phyloP scores from a whole-genome alignment of 2,113 vertebrate genomes.

The Paramormyrops kingsleyae region DNA sequence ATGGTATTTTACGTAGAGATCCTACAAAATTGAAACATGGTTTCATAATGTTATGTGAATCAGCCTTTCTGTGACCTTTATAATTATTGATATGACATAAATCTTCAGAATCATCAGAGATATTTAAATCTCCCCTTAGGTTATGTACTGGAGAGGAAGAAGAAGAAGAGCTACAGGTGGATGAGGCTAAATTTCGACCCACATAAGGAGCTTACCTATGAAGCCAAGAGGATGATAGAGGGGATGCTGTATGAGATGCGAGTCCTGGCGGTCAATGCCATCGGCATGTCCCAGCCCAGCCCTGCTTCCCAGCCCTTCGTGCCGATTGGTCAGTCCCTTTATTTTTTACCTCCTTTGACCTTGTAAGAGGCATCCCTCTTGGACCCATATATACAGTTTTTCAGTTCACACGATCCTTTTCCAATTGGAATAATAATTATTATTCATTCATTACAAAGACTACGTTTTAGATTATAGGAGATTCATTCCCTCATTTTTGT shows the following conservation, averaged over 20 bases:
- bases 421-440: neutral
- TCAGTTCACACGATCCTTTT: neutral
- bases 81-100: neutral
- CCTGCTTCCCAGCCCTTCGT: conserved; percentile 84
- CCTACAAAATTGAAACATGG: neutral
- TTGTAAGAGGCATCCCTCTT: neutral
- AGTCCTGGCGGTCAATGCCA: conserved; percentile 84
- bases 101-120: neutral
- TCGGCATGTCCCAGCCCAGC: conserved; percentile 91
- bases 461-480: neutral
- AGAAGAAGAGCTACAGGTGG: conserved; percentile 92
- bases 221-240: conserved; percentile 91
- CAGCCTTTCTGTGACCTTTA: neutral
- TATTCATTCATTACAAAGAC: neutral
- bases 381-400: neutral
- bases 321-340: conserved; percentile 78
- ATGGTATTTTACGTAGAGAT: neutral
- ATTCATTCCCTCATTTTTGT: neutral
- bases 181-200: conserved; percentile 97
- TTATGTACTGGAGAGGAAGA: conserved; percentile 93
- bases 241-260: conserved; percentile 90
- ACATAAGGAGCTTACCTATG: conserved; percentile 72
- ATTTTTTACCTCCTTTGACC: neutral
- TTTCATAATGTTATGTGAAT: neutral
- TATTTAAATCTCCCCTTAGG: conserved; percentile 53